A percentile compares a stretch with the other conserved stretches of the same genome.
phyloP scores from a whole-genome alignment of 2,888 invertebrate genomes.

The Hoplodrina blanda region DNA sequence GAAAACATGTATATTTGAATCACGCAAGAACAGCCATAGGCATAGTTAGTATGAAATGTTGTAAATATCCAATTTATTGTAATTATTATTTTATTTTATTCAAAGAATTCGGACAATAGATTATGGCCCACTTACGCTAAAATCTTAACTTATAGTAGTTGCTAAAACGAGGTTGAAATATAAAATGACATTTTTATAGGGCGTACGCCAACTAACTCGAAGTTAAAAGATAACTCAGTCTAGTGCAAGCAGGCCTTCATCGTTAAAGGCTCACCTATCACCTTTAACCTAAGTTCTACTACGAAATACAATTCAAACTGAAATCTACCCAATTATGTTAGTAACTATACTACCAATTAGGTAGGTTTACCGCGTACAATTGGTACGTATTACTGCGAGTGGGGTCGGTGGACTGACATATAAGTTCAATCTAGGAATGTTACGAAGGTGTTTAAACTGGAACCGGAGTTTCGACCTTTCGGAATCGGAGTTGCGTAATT shows the following conservation, averaged over 20 bases:
- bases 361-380: slow-evolving; percentile 34
- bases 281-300: slow-evolving; percentile 7
- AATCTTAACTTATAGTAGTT: not conserved
- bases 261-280: not conserved
- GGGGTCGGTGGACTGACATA: not conserved
- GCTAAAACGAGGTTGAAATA: too few relatives aligned
- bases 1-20: too few relatives aligned
- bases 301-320: slow-evolving; percentile 15
- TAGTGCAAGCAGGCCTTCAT: not conserved
- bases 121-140: not conserved
- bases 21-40: not conserved
- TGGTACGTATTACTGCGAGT: slow-evolving; percentile 4
- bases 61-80: not conserved
- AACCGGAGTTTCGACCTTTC: too few relatives aligned
- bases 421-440: not conserved
- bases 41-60: not conserved
- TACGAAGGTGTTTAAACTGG: too few relatives aligned
- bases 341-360: slow-evolving; percentile 26
- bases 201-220: too few relatives aligned
- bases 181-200: too few relatives aligned
- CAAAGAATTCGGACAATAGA: not conserved
- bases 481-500: too few relatives aligned
- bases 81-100: not conserved
- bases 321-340: slow-evolving; percentile 31
- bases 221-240: too few relatives aligned